A percentile compares a stretch with the other conserved stretches of the same genome.
Conservation (phyloP, 2,888 invertebrate genomes). For the Prosopocoilus inquinatus region DNA sequence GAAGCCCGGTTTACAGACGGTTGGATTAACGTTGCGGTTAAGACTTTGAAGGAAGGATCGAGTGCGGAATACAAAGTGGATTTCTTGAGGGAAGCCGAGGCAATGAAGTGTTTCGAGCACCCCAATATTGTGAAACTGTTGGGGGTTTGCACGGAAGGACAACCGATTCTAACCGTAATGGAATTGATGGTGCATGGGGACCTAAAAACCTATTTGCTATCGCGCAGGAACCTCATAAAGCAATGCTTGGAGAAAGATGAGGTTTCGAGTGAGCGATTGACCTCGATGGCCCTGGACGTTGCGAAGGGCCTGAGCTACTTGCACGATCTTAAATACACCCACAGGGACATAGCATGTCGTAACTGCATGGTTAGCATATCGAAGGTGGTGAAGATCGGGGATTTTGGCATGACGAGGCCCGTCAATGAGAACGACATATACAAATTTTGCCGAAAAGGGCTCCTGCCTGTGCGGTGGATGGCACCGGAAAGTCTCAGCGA, state of each 20-base stretch:
- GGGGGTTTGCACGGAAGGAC: constrained; percentile 82
- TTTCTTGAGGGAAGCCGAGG: constrained; percentile 88
- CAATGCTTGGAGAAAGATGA: constrained; percentile 65
- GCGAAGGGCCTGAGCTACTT: constrained; percentile 83
- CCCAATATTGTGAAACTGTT: constrained; percentile 82
- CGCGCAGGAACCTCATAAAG: constrained; percentile 77
- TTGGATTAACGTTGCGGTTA: constrained; percentile 86
- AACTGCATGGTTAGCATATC: constrained; percentile 71
- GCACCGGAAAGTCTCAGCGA: constrained; percentile 82
- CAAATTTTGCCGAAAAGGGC: constrained; percentile 81
- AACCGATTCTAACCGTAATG: constrained; percentile 90
- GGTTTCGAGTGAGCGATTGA: constrained; percentile 75
- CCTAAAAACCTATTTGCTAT: constrained; percentile 82
- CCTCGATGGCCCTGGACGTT: constrained; percentile 71
- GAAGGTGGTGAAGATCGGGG: constrained; percentile 77
- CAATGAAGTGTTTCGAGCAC: constrained; percentile 92
- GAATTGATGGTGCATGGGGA: constrained; percentile 94
- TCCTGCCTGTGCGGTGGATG: constrained; percentile 92
- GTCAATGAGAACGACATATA: constrained; percentile 89
- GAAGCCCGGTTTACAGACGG: constrained; percentile 73
- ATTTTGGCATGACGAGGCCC: constrained; percentile 90
- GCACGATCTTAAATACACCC: constrained; percentile 81
- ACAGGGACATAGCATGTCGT: constrained; percentile 79
- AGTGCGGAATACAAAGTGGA: constrained; percentile 84
- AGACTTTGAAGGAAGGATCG: constrained; percentile 82